Conservation (phyloP, 2,113 vertebrate genomes). For the Sinocyclocheilus rhinocerous region DNA sequence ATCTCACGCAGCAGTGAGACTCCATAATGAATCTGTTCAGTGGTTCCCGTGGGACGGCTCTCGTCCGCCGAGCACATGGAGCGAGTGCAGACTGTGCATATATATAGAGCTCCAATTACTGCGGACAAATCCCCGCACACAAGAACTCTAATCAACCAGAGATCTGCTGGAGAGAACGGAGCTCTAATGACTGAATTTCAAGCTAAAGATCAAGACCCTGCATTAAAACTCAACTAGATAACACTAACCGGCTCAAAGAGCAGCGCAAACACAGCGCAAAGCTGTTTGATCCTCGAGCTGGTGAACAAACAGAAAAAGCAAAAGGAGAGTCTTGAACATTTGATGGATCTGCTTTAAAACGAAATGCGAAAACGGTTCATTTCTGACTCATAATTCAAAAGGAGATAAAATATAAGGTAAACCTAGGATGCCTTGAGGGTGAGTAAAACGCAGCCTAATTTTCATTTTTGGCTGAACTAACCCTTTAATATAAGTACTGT, state of each 20-base stretch:
- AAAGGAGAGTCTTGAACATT: too few relatives aligned
- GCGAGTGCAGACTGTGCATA: constrained; percentile 39
- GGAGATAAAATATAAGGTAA: too few relatives aligned
- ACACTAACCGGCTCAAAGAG: constrained; percentile 5
- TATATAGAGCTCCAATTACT: constrained; percentile 57
- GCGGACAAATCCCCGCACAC: constrained; percentile 62
- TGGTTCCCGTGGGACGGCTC: constrained; percentile 62
- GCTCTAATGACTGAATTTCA: constrained; percentile 65
- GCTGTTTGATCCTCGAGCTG: constrained; percentile 28
- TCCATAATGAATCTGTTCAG: constrained; percentile 66
- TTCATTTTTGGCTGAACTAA: too few relatives aligned
- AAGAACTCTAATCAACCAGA: constrained; percentile 47
- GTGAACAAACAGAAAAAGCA: constrained; percentile 6
- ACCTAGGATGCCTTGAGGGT: too few relatives aligned
- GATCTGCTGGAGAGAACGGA: constrained; percentile 60
- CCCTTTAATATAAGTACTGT: too few relatives aligned
- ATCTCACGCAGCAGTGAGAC: constrained; percentile 56
- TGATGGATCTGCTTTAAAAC: too few relatives aligned
- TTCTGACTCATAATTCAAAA: too few relatives aligned
- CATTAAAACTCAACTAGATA: constrained; percentile 46
- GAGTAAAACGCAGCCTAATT: too few relatives aligned
- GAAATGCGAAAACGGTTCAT: too few relatives aligned
- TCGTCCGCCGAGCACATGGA: constrained; percentile 52
- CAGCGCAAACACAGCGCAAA: constrained; percentile 28
- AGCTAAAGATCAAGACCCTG: constrained; percentile 64